Conservation (phyloP, 2,797 vertebrate species). For the Chloroceryle amazona region DNA sequence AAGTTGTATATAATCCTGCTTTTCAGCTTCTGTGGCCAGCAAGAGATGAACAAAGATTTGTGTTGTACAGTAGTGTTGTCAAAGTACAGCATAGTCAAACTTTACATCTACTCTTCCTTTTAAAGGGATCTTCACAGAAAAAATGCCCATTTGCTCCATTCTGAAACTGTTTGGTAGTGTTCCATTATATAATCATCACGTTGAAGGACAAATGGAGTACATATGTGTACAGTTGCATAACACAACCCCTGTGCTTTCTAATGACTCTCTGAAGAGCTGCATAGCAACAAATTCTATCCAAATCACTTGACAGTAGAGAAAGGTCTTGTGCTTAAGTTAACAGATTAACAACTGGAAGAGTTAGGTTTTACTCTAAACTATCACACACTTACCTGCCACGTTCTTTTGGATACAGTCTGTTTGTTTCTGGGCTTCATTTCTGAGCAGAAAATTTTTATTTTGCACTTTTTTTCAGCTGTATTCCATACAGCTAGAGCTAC, state of each 20-base stretch:
- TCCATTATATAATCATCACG: constrained; percentile 16
- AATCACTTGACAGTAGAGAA: background rate
- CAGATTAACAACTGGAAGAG: background rate
- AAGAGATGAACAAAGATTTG: background rate
- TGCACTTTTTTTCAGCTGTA: background rate
- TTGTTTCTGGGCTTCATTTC: background rate
- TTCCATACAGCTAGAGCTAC: background rate
- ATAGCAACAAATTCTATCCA: constrained; percentile 10
- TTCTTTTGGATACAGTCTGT: background rate
- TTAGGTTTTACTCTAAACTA: background rate
- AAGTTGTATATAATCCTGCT: background rate
- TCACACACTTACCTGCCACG: background rate
- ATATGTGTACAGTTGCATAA: background rate
- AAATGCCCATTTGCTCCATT: background rate
- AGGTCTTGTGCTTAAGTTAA: background rate
- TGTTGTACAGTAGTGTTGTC: background rate
- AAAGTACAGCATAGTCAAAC: background rate
- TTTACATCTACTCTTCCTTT: background rate
- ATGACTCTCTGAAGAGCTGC: constrained; percentile 7
- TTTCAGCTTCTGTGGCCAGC: background rate
- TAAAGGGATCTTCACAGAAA: background rate
- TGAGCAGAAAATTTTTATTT: background rate
- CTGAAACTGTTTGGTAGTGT: background rate
- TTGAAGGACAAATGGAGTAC: constrained; percentile 36
- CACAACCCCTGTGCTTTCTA: background rate